phyloP scores from a whole-genome alignment of 1,140 invertebrate genomes.

The Drosophila athabasca region DNA sequence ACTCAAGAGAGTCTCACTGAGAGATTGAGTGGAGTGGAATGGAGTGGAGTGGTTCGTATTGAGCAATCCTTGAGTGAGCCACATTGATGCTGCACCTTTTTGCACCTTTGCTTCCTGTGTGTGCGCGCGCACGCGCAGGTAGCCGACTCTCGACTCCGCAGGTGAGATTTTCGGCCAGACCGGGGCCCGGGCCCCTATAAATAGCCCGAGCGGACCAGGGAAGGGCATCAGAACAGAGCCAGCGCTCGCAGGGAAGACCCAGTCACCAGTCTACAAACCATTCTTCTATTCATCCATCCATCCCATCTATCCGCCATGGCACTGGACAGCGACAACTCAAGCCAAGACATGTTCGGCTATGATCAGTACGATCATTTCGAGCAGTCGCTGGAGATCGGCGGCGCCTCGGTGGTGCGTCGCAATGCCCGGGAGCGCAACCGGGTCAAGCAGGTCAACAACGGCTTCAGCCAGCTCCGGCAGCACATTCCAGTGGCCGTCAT shows the following conservation, averaged over 20 bases:
- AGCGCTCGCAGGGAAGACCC: conserved; percentile 52
- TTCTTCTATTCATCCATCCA: not conserved
- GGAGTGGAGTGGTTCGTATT: not conserved
- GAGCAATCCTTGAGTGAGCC: conserved; percentile 33
- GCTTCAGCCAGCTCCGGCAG: conserved; percentile 93
- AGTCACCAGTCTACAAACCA: not conserved
- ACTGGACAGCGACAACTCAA: conserved; percentile 36
- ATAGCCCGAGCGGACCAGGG: conserved; percentile 69
- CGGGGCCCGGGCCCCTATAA: conserved; percentile 60
- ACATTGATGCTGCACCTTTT: conserved; percentile 15
- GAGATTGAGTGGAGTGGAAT: conserved; percentile 4
- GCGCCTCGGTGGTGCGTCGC: conserved; percentile 91
- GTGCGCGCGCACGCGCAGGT: conserved; percentile 27
- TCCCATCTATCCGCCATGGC: conserved; percentile 22
- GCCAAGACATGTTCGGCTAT: conserved; percentile 32
- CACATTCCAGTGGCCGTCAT: conserved; percentile 92
- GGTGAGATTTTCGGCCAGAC: conserved; percentile 36
- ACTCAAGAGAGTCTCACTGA: not conserved
- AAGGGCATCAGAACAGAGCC: conserved; percentile 80
- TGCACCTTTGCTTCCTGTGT: conserved; percentile 25
- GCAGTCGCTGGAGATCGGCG: conserved; percentile 27
- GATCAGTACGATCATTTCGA: conserved; percentile 23
- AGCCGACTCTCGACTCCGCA: conserved; percentile 25
- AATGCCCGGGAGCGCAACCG: conserved; percentile 97
- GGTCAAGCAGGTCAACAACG: conserved; percentile 97